phyloP scores from a whole-genome alignment of 2,888 invertebrate species.

The Drosophila tripunctata region DNA sequence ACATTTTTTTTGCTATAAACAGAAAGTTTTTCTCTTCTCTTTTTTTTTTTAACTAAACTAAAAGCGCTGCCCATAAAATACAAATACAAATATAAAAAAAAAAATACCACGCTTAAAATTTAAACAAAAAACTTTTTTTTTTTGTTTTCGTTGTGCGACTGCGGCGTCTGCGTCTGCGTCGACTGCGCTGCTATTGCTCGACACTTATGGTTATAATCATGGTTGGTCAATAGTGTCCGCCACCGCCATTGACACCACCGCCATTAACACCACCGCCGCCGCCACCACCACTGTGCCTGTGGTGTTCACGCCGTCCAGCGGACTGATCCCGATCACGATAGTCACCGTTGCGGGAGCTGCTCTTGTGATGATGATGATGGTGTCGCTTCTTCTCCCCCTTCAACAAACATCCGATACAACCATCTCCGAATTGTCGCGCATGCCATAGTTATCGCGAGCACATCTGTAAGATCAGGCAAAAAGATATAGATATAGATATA shows the following conservation, averaged over 20 bases:
- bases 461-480: slow-evolving; percentile 63
- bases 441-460: slow-evolving; percentile 84
- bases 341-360: slow-evolving; percentile 83
- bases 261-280: slow-evolving; percentile 63
- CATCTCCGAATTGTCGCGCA: slow-evolving; percentile 90
- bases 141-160: slow-evolving; percentile 18
- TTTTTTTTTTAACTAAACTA: slow-evolving; percentile 18
- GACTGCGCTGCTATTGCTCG: slow-evolving; percentile 73
- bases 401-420: slow-evolving; percentile 88
- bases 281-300: slow-evolving; percentile 82
- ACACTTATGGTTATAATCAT: slow-evolving; percentile 84
- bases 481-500: too few relatives aligned
- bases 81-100: slow-evolving; percentile 16
- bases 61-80: slow-evolving; percentile 31
- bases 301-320: slow-evolving; percentile 83
- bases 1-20: slow-evolving; percentile 58
- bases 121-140: slow-evolving; percentile 33
- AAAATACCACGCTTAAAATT: slow-evolving; percentile 26
- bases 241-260: slow-evolving; percentile 80
- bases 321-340: slow-evolving; percentile 83
- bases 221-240: slow-evolving; percentile 84
- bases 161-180: slow-evolving; percentile 28
- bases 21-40: slow-evolving; percentile 40
- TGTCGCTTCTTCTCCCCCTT: slow-evolving; percentile 85
- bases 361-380: slow-evolving; percentile 84